Percentiles rank a stretch among this genome's conserved stretches.
Evolutionary conservation across 2,113 vertebrate species (phyloP).

Genomic region (Gavia stellata): DNA sequence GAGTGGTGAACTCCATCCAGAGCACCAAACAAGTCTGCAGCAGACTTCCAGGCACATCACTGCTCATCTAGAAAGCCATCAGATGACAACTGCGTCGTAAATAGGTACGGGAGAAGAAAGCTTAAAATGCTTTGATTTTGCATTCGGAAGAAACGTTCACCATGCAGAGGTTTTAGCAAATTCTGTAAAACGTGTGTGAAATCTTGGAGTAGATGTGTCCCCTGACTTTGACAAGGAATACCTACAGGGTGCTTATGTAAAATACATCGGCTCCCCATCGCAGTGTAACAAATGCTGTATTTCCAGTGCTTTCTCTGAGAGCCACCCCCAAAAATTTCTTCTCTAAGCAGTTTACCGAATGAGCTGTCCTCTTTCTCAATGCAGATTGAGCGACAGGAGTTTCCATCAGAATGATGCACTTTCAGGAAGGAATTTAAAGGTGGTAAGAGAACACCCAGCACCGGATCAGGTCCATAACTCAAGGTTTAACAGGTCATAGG

Average conservation of each 20-base stretch:
- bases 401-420: background rate
- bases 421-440: background rate
- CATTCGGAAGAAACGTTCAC: background rate
- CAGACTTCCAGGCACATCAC: background rate
- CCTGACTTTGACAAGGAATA: background rate
- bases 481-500: background rate
- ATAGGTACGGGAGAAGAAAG: background rate
- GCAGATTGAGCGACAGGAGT: background rate
- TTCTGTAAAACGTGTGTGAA: background rate
- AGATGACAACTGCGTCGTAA: background rate
- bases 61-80: background rate
- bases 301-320: background rate
- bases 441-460: background rate
- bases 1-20: background rate
- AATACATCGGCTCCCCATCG: background rate
- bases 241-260: rapidly evolving
- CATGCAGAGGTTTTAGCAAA: background rate
- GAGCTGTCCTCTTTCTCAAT: background rate
- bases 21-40: background rate
- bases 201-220: background rate
- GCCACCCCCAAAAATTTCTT: background rate
- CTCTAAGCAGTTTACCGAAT: background rate
- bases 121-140: background rate
- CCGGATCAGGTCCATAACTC: background rate
- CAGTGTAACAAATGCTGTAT: background rate